Base-by-base conservation (phyloP, 35 echinoderm and acorn worm genomes). In the Apostichopus japonicus region DNA sequence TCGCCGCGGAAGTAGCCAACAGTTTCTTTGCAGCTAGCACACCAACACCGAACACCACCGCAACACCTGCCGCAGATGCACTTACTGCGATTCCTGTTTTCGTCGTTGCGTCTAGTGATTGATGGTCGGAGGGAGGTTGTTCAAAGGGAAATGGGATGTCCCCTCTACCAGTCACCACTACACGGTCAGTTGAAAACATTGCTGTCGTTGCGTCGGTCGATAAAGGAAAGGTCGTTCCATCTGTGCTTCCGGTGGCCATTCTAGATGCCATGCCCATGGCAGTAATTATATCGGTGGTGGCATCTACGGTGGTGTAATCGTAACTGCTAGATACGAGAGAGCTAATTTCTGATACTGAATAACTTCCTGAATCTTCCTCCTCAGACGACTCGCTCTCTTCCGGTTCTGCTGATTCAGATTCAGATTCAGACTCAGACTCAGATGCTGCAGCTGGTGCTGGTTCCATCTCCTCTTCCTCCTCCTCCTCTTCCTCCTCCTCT, bases 361-460 rank as follows among this genome's bases (percentile, higher is more conserved):
- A 83, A 52, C 79, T 83, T 15, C 52, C 51, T 53, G 33, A 83
- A 54, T 83, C 79, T 23, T 78, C 33, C 6, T 82, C 51, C 54
- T 44, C 79, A 54, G 23, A n/a, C 8, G 44, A 14, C 11, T 83
- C 79, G 1, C 7, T 17, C 54, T 83, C 79, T 83, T 17, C 14
- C 54, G 24, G 19, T 14, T 6, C 11, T 13, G 77, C 10, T 27
- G 9, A 24, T n/a, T 54, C 44, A 6, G 25, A 16, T 27, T 33
- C 14, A 53, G 33, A 33, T 53, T 53, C 27, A 54, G 79, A 33
- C 19, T 65, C 16, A 65, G 62, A 65, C 16, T 65, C 62, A 53
- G 79, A 82, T 53, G 24, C 44, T 82, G 79, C 6, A 23, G 54
- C 54, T 54, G 79, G 79, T 82, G 33, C n/a, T 53, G 79, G 79